Conservation (phyloP, 2,888 invertebrate genomes). For the Eledona agricola region DNA sequence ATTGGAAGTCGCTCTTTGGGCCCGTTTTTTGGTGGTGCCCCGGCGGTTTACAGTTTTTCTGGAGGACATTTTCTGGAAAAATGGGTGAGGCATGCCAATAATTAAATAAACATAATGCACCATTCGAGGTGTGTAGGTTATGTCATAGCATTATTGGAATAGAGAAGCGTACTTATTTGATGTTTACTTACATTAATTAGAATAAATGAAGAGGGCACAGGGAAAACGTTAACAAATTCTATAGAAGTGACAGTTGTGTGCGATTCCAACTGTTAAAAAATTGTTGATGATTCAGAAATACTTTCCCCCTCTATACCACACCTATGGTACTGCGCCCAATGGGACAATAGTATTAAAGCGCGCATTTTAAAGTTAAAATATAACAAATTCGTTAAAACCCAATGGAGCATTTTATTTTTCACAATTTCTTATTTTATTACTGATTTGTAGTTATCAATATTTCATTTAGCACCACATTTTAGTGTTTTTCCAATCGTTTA, state of each 20-base stretch:
- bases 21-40: constrained; percentile 95
- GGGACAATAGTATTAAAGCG: constrained; percentile 1
- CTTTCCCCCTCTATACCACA: constrained; percentile 22
- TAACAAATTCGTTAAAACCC: not conserved
- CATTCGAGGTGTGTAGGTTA: too few relatives aligned
- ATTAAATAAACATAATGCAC: too few relatives aligned
- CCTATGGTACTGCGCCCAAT: constrained; percentile 11
- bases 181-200: constrained; percentile 4
- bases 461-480: too few relatives aligned
- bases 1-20: constrained; percentile 98
- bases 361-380: constrained; percentile 2
- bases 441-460: too few relatives aligned
- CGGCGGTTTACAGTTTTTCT: constrained; percentile 96
- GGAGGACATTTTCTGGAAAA: constrained; percentile 80
- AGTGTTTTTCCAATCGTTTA: too few relatives aligned
- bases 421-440: too few relatives aligned
- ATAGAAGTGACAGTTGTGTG: constrained; percentile 4
- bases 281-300: constrained; percentile 22
- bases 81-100: too few relatives aligned
- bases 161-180: too few relatives aligned
- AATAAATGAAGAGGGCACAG: not conserved
- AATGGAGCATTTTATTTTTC: too few relatives aligned
- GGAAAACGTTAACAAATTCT: not conserved
- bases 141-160: too few relatives aligned
- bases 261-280: constrained; percentile 3